Evolutionary conservation across 1,140 invertebrate genomes (phyloP).

Genomic region (Sinella curviseta): DNA sequence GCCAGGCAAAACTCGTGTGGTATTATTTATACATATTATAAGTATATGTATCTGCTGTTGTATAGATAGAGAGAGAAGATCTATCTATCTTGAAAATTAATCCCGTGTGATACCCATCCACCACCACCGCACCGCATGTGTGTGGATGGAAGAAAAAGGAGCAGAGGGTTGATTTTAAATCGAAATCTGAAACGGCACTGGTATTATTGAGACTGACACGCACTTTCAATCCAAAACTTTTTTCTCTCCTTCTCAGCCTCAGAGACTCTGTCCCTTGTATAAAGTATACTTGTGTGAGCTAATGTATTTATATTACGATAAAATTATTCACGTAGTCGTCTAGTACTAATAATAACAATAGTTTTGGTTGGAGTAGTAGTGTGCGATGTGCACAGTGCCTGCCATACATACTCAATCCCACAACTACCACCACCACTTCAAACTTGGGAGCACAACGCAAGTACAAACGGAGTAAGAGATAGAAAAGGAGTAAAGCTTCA

Average conservation of each 20-base stretch:
- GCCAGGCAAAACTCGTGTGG: not conserved
- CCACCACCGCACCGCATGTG: not conserved
- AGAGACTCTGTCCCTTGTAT: not conserved
- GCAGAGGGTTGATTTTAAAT: slow-evolving; percentile 21
- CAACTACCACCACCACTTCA: too few relatives aligned
- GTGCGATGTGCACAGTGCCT: too few relatives aligned
- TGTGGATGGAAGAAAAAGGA: not conserved
- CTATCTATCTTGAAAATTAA: slow-evolving; percentile 4
- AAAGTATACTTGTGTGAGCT: not conserved
- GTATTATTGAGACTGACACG: slow-evolving; percentile 19
- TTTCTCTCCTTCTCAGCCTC: not conserved
- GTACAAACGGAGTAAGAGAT: too few relatives aligned
- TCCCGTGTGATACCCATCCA: slow-evolving; percentile 1
- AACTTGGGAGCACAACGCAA: too few relatives aligned
- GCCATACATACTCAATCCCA: too few relatives aligned
- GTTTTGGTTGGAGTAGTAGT: not conserved
- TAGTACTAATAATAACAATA: not conserved
- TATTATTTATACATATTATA: not conserved
- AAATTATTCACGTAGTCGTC: slow-evolving; percentile 20
- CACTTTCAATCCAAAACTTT: slow-evolving; percentile 8
- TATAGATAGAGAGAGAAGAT: not conserved
- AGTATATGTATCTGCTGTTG: not conserved
- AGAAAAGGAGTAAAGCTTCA: too few relatives aligned
- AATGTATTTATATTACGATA: not conserved
- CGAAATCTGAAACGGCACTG: slow-evolving; percentile 18